These are phyloP conservation scores for Poeciliopsis turneri DNA, from an alignment of 2,797 vertebrate genomes.

Conservation along the genomic window DNA sequence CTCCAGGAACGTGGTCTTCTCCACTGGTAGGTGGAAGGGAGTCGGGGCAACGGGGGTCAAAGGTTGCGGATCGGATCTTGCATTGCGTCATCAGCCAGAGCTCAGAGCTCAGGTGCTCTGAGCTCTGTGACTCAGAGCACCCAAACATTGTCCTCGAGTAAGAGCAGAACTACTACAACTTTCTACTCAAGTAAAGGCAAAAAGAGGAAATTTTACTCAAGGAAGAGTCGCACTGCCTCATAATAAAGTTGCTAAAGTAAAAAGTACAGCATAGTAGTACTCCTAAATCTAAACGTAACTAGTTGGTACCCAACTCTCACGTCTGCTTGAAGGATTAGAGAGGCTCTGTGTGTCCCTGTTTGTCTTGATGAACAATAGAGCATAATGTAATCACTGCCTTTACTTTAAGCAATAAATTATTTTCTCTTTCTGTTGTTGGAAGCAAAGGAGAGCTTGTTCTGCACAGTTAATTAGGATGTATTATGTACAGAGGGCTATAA, in stretches of 20 bases:
- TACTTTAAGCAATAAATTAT: slow-evolving; percentile 20
- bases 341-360: slow-evolving; percentile 34
- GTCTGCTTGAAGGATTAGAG: background rate
- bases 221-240: no score
- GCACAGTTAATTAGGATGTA: background rate
- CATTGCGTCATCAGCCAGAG: background rate
- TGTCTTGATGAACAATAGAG: slow-evolving; percentile 2
- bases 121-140: no score
- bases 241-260: no score
- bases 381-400: slow-evolving; percentile 60
- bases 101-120: no score
- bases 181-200: no score
- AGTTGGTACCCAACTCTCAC: no score
- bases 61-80: background rate
- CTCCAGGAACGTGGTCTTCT: slow-evolving; percentile 97
- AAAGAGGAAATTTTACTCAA: no score
- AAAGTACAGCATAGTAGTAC: no score
- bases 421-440: background rate
- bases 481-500: background rate
- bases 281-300: no score
- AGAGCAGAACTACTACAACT: no score
- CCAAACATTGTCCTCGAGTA: no score
- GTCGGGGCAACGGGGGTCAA: background rate
- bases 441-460: background rate
- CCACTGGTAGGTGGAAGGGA: slow-evolving; percentile 85